Evolutionary conservation across 1,140 invertebrate genomes (phyloP), one percentile per base, ranked within the genome.

Genomic region (Bombus balteatus): DNA sequence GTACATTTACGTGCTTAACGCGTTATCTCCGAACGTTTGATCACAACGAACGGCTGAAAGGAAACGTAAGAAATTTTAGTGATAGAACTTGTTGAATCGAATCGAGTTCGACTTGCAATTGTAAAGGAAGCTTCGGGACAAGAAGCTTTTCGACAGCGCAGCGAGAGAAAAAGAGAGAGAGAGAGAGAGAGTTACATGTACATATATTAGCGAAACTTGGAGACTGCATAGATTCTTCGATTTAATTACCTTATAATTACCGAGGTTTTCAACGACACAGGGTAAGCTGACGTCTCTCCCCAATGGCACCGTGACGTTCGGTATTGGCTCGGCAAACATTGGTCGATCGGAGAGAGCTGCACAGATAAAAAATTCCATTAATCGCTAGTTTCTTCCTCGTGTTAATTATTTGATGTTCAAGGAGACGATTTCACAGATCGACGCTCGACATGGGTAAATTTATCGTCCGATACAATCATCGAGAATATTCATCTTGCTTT

Each of bases 231-330:
- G 18, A 68, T 39, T n/a, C 37, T 57, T 66, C 34, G 28, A 85
- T 68, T 85, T 39, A 78, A 94, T 96, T 96, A 98, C 98, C 97
- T 98, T 98, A 93, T 98, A 98, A 86, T 96, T 96, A 88, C 98
- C 98, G 81, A 98, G 96, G 93, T 98, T 98, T 92, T 98, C 97
- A 62, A 98, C 97, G 76, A 98, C 97, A 92, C 98, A 98, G 22
- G 98, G 98, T 89, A 98, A 95, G 92, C 97, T 98, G 68, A 98
- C 98, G 93, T 98, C 98, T 91, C 98, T 96, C 83, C 98, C 98
- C 39, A 98, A 96, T 70, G 98, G 97, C 73, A 98, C 98, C 8
- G 98, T 98, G 85, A 98, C 97, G 94, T 98, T 98, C 43, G 97
- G 97, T 92, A 98, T 98, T 37, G 97, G 97, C 94, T 98, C 98